Evolutionary conservation across 1,140 invertebrate species (phyloP).

Genomic region (Hycleus cichorii): DNA sequence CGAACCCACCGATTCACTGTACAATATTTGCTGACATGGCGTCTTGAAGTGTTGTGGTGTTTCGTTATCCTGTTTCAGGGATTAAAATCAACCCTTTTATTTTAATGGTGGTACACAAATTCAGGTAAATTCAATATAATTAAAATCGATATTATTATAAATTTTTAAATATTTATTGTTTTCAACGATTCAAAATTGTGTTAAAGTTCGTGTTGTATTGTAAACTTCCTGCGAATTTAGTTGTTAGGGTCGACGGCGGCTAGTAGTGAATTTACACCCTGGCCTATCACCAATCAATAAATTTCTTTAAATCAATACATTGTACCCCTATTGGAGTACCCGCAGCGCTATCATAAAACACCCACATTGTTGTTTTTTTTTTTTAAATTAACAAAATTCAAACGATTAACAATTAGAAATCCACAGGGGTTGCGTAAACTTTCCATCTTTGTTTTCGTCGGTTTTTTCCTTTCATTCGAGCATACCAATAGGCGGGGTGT

Average conservation of each 20-base stretch:
- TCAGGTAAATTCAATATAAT: slow-evolving; percentile 23
- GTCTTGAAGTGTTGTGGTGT: slow-evolving; percentile 40
- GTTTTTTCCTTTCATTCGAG: no score
- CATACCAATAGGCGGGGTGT: slow-evolving; percentile 33
- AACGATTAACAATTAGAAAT: background rate
- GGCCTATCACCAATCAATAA: slow-evolving; percentile 33
- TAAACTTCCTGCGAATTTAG: background rate
- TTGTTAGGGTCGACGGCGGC: slow-evolving; percentile 17
- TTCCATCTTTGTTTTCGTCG: background rate
- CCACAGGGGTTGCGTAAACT: slow-evolving; percentile 33
- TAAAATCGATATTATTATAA: no score
- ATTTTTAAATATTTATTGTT: no score
- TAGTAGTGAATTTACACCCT: slow-evolving; percentile 23
- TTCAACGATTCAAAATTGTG: background rate
- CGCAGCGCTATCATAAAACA: slow-evolving; percentile 20
- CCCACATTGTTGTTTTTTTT: slow-evolving; percentile 17
- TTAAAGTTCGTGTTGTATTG: background rate
- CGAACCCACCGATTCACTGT: slow-evolving; percentile 24
- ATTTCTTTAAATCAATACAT: slow-evolving; percentile 37
- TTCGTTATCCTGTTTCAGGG: slow-evolving; percentile 33
- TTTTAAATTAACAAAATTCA: slow-evolving; percentile 5
- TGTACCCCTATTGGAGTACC: slow-evolving; percentile 24
- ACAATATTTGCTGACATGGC: slow-evolving; percentile 41
- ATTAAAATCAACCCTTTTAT: slow-evolving; percentile 33
- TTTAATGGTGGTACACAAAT: slow-evolving; percentile 22